Conservation (phyloP, 1,140 invertebrate species). For the Piezodorus guildinii region DNA sequence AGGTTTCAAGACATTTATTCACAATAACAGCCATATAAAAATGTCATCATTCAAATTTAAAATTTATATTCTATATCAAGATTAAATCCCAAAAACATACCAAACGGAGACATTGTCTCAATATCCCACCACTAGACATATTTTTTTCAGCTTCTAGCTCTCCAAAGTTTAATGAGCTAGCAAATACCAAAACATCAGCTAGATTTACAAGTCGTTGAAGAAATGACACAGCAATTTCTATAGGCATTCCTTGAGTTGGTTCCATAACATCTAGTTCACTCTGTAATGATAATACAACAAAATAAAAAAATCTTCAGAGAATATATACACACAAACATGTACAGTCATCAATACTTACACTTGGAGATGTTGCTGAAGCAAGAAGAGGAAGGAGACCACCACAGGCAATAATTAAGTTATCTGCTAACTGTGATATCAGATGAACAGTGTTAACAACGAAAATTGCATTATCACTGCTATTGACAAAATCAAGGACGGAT, state of each 20-base stretch:
- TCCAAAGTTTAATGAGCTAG: constrained; percentile 90
- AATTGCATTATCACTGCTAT: constrained; percentile 93
- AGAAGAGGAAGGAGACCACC: constrained; percentile 91
- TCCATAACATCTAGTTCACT: constrained; percentile 97
- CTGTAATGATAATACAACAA: constrained; percentile 40
- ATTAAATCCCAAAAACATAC: constrained; percentile 40
- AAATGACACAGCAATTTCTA: constrained; percentile 94
- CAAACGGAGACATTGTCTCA: constrained; percentile 90
- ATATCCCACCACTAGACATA: constrained; percentile 97
- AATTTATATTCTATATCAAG: no score
- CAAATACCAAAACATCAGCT: constrained; percentile 97
- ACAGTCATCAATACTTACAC: constrained; percentile 53
- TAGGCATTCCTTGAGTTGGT: constrained; percentile 95
- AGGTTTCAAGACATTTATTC: no score
- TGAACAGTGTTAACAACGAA: constrained; percentile 99
- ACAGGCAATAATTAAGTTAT: constrained; percentile 98
- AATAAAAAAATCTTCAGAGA: background rate
- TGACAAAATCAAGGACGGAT: constrained; percentile 95
- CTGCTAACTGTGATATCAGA: constrained; percentile 94
- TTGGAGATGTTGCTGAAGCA: constrained; percentile 95
- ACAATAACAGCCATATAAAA: no score
- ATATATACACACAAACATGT: background rate
- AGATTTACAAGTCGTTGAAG: constrained; percentile 93
- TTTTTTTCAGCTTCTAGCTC: constrained; percentile 99
- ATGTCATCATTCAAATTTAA: no score